Evolutionary conservation across 2,797 vertebrate species (phyloP).

Genomic region (Tapera naevia): DNA sequence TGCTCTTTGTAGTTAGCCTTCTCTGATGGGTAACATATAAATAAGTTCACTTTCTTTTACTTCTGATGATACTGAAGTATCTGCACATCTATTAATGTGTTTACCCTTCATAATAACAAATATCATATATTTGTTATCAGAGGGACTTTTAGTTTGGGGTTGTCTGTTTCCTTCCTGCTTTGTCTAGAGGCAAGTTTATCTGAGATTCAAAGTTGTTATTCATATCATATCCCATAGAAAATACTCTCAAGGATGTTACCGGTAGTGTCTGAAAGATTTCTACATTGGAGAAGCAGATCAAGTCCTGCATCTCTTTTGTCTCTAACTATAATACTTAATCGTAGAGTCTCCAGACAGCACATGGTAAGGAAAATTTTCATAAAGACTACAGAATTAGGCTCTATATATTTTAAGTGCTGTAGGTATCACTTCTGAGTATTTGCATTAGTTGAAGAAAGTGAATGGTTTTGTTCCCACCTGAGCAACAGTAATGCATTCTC

Average conservation of each 20-base stretch:
- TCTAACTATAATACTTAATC: background rate
- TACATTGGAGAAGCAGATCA: background rate
- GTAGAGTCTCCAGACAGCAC: background rate
- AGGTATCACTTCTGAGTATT: background rate
- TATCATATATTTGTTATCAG: background rate
- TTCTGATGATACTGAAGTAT: background rate
- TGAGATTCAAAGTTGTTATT: background rate
- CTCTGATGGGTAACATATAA: accelerated
- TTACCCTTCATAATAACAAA: background rate
- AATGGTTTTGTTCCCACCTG: background rate
- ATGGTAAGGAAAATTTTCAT: background rate
- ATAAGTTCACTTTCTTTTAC: background rate
- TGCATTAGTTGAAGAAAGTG: background rate
- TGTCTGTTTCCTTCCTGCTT: background rate
- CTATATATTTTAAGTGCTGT: background rate
- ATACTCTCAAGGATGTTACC: background rate
- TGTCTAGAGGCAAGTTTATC: background rate
- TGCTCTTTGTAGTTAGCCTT: background rate
- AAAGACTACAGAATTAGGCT: background rate
- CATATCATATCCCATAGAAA: background rate
- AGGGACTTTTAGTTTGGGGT: background rate
- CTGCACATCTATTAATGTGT: background rate
- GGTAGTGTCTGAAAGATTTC: background rate
- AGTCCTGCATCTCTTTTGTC: background rate
- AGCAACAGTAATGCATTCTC: background rate